Evolutionary conservation across 2,888 invertebrate genomes (phyloP).

Genomic region (Scaptomyza parva): DNA sequence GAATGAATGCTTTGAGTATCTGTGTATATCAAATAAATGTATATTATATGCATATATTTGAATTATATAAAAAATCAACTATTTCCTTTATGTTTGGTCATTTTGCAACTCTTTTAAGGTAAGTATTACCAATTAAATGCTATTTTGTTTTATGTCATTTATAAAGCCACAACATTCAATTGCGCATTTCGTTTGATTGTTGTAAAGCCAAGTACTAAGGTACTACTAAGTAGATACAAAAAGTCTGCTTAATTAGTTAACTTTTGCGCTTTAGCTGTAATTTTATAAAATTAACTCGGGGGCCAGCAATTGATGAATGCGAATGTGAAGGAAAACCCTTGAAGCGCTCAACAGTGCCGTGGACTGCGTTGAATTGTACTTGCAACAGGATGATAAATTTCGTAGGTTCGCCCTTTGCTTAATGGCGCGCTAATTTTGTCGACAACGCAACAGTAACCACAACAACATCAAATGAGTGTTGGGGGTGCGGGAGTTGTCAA

Average conservation of each 20-base stretch:
- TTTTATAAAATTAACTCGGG: constrained; percentile 18
- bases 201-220: constrained; percentile 10
- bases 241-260: constrained; percentile 64
- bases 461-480: constrained; percentile 18
- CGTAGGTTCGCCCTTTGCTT: constrained; percentile 27
- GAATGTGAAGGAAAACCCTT: constrained; percentile 2
- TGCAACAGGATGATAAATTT: constrained; percentile 48
- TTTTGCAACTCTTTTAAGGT: neutral
- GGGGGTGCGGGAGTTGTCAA: constrained; percentile 33
- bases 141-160: neutral
- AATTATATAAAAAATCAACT: constrained; percentile 12
- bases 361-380: constrained; percentile 19
- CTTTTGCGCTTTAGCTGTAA: constrained; percentile 40
- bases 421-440: constrained; percentile 48
- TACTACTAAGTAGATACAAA: constrained; percentile 6
- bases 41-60: constrained; percentile 26
- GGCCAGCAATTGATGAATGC: constrained; percentile 5
- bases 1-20: constrained; percentile 47
- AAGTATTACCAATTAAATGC: no score
- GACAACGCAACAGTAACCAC: constrained; percentile 46
- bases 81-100: neutral
- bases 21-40: constrained; percentile 45
- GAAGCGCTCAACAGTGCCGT: constrained; percentile 1
- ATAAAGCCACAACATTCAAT: neutral
- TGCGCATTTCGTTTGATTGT: constrained; percentile 1